Percentiles rank a stretch among this genome's conserved stretches.
These are phyloP conservation scores for Gila orcuttii DNA, from an alignment of 2,113 vertebrate species.

Conservation along the genomic window DNA sequence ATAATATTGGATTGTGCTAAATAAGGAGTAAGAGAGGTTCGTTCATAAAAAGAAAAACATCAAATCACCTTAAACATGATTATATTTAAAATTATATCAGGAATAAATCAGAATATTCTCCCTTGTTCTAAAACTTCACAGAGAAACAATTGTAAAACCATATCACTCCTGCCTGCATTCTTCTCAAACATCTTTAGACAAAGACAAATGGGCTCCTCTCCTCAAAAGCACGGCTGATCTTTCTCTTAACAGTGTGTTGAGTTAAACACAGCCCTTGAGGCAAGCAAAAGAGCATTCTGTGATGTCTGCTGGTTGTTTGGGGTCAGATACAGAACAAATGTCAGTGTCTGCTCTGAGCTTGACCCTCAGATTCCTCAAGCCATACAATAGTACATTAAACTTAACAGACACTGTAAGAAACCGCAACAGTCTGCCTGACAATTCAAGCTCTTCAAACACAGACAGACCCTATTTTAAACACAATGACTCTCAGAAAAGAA, in stretches of 20 bases:
- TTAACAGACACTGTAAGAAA: slow-evolving; percentile 18
- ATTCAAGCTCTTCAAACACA: slow-evolving; percentile 17
- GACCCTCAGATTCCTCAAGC: slow-evolving; percentile 26
- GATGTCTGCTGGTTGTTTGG: slow-evolving; percentile 16
- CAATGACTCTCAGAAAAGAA: neutral
- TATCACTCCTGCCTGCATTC: neutral
- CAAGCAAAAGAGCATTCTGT: slow-evolving; percentile 14
- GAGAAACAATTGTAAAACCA: neutral
- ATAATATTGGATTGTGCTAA: neutral
- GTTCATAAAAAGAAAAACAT: neutral
- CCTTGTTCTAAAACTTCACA: neutral
- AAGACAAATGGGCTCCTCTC: neutral
- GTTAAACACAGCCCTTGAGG: slow-evolving; percentile 13
- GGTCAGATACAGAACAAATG: slow-evolving; percentile 39
- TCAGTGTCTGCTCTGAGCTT: slow-evolving; percentile 21
- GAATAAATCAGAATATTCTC: neutral
- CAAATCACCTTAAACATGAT: neutral
- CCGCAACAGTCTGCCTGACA: neutral
- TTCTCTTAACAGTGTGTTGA: slow-evolving; percentile 22
- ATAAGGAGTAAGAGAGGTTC: neutral
- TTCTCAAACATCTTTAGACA: neutral
- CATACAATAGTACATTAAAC: slow-evolving; percentile 8
- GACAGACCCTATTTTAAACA: slow-evolving; percentile 19
- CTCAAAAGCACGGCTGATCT: slow-evolving; percentile 2
- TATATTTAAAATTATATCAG: neutral